phyloP scores from a whole-genome alignment of 1,140 invertebrate species.

The Drosophila biarmipes region DNA sequence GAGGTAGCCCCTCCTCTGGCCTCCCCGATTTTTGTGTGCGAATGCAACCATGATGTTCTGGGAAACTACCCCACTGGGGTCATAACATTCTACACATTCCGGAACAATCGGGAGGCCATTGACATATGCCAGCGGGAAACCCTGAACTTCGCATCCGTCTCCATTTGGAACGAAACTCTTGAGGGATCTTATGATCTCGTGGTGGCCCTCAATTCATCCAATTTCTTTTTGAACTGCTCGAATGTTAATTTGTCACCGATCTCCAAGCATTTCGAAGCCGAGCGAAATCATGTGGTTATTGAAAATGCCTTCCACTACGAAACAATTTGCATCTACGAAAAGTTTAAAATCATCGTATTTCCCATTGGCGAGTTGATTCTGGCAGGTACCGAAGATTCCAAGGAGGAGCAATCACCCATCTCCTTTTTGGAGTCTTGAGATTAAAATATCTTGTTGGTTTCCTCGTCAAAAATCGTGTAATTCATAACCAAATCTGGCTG shows the following conservation, averaged over 20 bases:
- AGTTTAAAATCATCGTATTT: constrained; percentile 60
- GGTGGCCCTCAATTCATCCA: constrained; percentile 19
- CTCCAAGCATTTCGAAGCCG: not conserved
- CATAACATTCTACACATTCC: constrained; percentile 56
- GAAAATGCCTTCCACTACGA: constrained; percentile 67
- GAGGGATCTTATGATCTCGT: constrained; percentile 63
- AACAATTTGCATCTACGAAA: constrained; percentile 30
- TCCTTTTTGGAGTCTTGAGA: constrained; percentile 42
- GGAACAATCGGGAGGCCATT: constrained; percentile 42
- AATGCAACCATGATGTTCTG: constrained; percentile 42
- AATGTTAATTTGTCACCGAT: constrained; percentile 43
- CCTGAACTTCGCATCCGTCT: constrained; percentile 20
- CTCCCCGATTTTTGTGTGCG: constrained; percentile 45
- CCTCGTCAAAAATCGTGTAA: constrained; percentile 11
- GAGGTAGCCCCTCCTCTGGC: not conserved
- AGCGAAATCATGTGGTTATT: constrained; percentile 13
- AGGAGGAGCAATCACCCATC: constrained; percentile 11
- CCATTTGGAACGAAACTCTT: constrained; percentile 66
- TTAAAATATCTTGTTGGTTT: not conserved
- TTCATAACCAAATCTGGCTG: not conserved
- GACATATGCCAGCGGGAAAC: constrained; percentile 41
- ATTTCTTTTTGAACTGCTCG: constrained; percentile 63
- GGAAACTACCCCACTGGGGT: constrained; percentile 38
- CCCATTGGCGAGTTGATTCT: constrained; percentile 46
- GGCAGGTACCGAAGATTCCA: not conserved